These are phyloP conservation scores for Aythya baeri DNA, from an alignment of 2,113 vertebrate species.

Conservation along the genomic window DNA sequence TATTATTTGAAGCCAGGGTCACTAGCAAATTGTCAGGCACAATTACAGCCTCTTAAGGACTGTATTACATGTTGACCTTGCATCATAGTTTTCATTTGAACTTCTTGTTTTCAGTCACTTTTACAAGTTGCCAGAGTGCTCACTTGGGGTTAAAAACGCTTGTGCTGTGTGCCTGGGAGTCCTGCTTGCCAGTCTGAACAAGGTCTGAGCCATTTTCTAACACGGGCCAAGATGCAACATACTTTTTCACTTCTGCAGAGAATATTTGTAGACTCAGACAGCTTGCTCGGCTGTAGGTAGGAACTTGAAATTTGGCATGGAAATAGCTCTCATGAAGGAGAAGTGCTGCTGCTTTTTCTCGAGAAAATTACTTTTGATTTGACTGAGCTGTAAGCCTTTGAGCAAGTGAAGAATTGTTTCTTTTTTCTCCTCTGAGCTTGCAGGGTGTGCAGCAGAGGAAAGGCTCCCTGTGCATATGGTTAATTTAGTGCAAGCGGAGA, in stretches of 20 bases:
- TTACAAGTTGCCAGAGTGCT: background rate
- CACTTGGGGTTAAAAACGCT: background rate
- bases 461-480: background rate
- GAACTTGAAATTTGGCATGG: slow-evolving; percentile 33
- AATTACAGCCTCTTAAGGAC: background rate
- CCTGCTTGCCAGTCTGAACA: background rate
- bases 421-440: background rate
- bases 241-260: background rate
- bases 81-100: background rate
- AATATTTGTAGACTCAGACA: background rate
- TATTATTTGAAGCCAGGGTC: background rate
- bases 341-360: slow-evolving; percentile 13
- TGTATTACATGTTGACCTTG: background rate
- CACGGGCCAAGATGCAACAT: background rate
- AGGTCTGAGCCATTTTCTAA: background rate
- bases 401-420: background rate
- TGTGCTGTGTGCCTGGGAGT: background rate
- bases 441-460: background rate
- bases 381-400: slow-evolving; percentile 11
- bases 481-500: background rate
- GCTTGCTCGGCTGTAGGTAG: slow-evolving; percentile 19
- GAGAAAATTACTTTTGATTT: slow-evolving; percentile 34
- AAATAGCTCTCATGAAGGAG: slow-evolving; percentile 24
- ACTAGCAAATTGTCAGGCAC: background rate
- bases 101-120: background rate